Conservation (phyloP, 2,113 vertebrate genomes). For the Scytalopus superciliaris region DNA sequence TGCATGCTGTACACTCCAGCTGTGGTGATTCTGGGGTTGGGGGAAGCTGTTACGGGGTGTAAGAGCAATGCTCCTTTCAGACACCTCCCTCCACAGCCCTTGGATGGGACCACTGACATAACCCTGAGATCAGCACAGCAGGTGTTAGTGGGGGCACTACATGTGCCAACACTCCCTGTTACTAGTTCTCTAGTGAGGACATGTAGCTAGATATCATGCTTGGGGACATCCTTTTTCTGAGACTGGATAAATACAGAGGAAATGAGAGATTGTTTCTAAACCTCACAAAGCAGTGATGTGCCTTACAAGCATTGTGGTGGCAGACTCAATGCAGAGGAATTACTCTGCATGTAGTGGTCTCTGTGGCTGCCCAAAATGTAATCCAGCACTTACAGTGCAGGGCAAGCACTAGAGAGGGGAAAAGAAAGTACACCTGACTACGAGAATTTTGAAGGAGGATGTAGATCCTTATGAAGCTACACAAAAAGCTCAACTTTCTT, state of each 20-base stretch:
- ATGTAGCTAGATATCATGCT: not conserved
- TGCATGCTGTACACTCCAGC: fast-evolving
- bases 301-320: not conserved
- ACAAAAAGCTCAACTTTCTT: not conserved
- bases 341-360: not conserved
- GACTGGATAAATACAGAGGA: not conserved
- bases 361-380: not conserved
- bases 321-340: not conserved
- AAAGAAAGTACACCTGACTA: not conserved
- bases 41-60: not conserved
- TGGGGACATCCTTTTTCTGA: not conserved
- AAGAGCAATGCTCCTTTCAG: not conserved
- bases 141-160: fast-evolving
- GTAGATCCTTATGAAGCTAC: not conserved
- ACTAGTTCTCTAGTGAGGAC: not conserved
- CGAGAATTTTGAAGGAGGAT: not conserved
- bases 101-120: fast-evolving
- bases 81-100: not conserved
- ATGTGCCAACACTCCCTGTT: fast-evolving
- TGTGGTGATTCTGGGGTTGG: not conserved
- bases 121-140: not conserved
- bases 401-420: not conserved
- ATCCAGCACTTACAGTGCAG: not conserved
- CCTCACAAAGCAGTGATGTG: not conserved
- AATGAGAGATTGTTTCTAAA: not conserved